Evolutionary conservation across 2,888 invertebrate genomes (phyloP).

Genomic region (Sinopyrophorus schimmeli): DNA sequence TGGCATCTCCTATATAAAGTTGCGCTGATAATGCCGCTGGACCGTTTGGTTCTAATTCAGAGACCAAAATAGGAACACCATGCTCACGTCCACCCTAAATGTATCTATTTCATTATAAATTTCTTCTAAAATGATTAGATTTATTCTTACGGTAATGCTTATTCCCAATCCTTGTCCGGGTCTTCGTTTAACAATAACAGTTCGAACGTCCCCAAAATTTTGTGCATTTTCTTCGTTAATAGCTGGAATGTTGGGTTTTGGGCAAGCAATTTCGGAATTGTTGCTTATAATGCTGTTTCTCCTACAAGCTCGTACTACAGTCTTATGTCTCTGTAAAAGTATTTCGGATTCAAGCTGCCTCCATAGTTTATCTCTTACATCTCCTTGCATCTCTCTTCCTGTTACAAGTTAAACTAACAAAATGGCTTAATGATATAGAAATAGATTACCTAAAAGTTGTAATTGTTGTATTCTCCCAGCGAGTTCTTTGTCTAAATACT

Average conservation of each 20-base stretch:
- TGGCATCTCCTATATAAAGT: conserved; percentile 82
- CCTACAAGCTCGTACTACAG: conserved; percentile 69
- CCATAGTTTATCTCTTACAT: conserved; percentile 78
- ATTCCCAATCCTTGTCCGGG: conserved; percentile 82
- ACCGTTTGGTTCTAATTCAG: conserved; percentile 77
- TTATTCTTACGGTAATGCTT: conserved; percentile 71
- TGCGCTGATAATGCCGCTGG: conserved; percentile 75
- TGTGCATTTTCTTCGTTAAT: conserved; percentile 45
- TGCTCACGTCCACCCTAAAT: conserved; percentile 81
- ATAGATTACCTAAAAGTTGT: conserved; percentile 75
- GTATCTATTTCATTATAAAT: conserved; percentile 6
- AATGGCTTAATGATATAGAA: neutral
- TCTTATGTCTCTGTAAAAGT: conserved; percentile 82
- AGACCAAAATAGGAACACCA: conserved; percentile 83
- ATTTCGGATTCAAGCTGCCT: conserved; percentile 85
- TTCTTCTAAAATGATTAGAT: neutral
- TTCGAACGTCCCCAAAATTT: conserved; percentile 61
- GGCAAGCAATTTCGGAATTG: conserved; percentile 42
- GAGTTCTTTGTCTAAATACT: conserved; percentile 83
- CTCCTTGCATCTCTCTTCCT: conserved; percentile 75
- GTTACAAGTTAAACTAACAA: neutral
- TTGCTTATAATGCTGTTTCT: conserved; percentile 54
- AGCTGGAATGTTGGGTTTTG: conserved; percentile 49
- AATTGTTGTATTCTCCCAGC: conserved; percentile 84
- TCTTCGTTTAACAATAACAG: conserved; percentile 70